These are phyloP conservation scores for Aptenodytes patagonicus DNA, from an alignment of 2,113 vertebrate genomes.

Conservation along the genomic window DNA sequence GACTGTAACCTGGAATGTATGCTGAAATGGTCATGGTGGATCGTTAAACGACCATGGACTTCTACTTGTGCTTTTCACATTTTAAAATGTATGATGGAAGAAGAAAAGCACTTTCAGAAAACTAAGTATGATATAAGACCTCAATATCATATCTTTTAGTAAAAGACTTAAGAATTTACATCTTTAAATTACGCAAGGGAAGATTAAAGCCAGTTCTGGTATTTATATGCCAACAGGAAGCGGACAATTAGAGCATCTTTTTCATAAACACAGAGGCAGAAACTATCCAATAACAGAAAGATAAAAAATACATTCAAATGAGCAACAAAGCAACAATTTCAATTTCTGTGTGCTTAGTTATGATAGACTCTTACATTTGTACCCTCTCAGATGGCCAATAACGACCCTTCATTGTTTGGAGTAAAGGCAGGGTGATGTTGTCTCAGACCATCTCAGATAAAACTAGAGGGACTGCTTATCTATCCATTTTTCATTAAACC, in stretches of 20 bases:
- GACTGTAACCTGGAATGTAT: background rate
- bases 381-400: background rate
- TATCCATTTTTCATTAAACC: background rate
- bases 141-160: background rate
- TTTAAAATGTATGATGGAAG: background rate
- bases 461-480: background rate
- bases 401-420: background rate
- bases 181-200: background rate
- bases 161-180: background rate
- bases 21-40: background rate
- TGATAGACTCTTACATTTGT: background rate
- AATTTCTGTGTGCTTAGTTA: background rate
- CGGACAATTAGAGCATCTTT: background rate
- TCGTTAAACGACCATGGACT: background rate
- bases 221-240: background rate
- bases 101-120: background rate
- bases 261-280: background rate
- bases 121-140: background rate
- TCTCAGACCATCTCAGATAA: background rate
- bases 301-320: background rate
- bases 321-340: background rate
- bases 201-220: background rate
- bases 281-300: background rate
- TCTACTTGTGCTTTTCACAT: background rate
- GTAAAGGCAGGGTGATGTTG: background rate